A percentile compares a stretch with the other conserved stretches of the same genome.
phyloP scores from a whole-genome alignment of 1,140 invertebrate species.

The Lordiphosa clarofinis region DNA sequence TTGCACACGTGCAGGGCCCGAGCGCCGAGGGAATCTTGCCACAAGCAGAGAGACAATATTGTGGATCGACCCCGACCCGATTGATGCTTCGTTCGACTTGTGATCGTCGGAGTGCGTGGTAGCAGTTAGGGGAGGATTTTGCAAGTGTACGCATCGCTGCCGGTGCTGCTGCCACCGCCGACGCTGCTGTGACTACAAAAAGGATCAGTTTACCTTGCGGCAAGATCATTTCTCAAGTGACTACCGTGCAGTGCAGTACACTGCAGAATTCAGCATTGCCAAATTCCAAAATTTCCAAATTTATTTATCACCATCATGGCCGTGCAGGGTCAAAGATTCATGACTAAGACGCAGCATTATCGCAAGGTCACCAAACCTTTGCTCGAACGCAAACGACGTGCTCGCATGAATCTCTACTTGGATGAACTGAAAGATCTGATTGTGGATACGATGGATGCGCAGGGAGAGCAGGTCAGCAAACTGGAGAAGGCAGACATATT shows the following conservation, averaged over 20 bases:
- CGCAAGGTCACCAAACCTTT: conserved; percentile 88
- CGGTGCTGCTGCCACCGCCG: conserved; percentile 16
- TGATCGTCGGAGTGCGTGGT: conserved; percentile 57
- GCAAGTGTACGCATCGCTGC: conserved; percentile 50
- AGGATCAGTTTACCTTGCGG: conserved; percentile 77
- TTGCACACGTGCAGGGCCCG: conserved; percentile 56
- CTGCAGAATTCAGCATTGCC: conserved; percentile 24
- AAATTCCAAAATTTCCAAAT: conserved; percentile 23
- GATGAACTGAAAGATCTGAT: conserved; percentile 93
- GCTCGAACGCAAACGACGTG: conserved; percentile 90
- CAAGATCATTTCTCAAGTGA: conserved; percentile 75
- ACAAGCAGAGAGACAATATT: conserved; percentile 55
- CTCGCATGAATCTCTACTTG: conserved; percentile 92
- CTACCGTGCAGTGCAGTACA: conserved; percentile 73
- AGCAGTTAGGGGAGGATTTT: conserved; percentile 74
- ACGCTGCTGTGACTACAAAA: conserved; percentile 65
- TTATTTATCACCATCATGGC: conserved; percentile 41
- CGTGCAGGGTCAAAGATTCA: conserved; percentile 74
- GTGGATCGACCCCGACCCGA: conserved; percentile 41
- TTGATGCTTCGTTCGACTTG: conserved; percentile 49
- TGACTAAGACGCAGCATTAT: conserved; percentile 83
- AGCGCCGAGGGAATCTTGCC: conserved; percentile 53
- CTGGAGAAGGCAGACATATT: conserved; percentile 95
- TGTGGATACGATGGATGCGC: conserved; percentile 87
- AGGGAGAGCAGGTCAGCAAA: conserved; percentile 90